Base-by-base conservation (phyloP, 1,140 invertebrate species). In the Diabrotica virgifera region DNA sequence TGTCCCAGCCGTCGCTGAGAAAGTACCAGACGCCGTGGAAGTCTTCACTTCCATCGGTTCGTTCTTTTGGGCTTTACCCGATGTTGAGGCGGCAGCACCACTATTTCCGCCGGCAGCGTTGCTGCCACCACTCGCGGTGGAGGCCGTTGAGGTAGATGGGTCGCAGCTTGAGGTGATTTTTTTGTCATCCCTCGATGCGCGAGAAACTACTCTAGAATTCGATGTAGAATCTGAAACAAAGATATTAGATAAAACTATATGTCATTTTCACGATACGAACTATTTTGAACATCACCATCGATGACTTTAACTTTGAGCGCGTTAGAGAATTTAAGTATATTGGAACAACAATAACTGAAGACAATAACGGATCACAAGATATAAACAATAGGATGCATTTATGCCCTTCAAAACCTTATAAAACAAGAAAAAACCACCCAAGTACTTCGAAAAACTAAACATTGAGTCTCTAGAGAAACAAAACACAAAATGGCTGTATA, bases 141-240 rank as follows among this genome's bases (percentile, higher is more conserved):
- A 56, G 13, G 69, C 40, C 14, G 55, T 55, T 11, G 67, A 61
- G 11, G 40, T 8, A 11, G 56, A n/a, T 13, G 36, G 10, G 5
- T 59, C 58, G 40, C 58, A 12, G 38, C 36, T 51, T 13, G 58
- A 46, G 9, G 75, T 72, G 51, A 77, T 70, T 76, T 83, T 84
- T 68, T 83, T 83, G 61, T 84, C 82, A 83, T 84, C 83, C 79
- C 82, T 82, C 62, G 79, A 66, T 56, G 58, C 10, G 63, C 80
- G 76, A 36, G 82, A 78, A 14, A 72, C 75, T 53, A 70, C 52
- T 66, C 78, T 70, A 14, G 69, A 70, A 1, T 73, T 67, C 52
- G 70, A 66, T 51, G 69, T 74, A 54, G 52, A 13, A 12, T 54
- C 52, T 54, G 8, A 7, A 54, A 54, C 3, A 54, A 24, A 10